phyloP scores from a whole-genome alignment of 2,888 invertebrate species.

The Netelia virgata region DNA sequence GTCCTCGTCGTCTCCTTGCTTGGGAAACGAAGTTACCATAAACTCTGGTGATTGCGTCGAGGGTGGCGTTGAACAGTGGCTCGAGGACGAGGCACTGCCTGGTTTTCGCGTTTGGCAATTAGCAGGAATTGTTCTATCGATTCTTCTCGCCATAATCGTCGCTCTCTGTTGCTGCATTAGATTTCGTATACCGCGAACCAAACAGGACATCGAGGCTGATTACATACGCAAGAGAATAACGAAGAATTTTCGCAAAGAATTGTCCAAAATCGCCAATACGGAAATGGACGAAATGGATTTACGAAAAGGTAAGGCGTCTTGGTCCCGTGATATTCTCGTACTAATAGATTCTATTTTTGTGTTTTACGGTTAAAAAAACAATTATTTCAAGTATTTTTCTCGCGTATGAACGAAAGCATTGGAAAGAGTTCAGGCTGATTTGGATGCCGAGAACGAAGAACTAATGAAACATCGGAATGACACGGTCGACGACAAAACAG shows the following conservation, averaged over 20 bases:
- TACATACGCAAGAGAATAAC: conserved; percentile 94
- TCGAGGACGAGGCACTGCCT: conserved; percentile 89
- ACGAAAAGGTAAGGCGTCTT: conserved; percentile 87
- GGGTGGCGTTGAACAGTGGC: conserved; percentile 87
- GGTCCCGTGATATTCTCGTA: not conserved
- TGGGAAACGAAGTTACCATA: conserved; percentile 73
- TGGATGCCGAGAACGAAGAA: conserved; percentile 86
- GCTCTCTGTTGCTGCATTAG: conserved; percentile 96
- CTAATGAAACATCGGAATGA: conserved; percentile 72
- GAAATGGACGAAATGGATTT: conserved; percentile 94
- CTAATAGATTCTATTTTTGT: conserved; percentile 5
- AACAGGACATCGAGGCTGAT: conserved; percentile 98
- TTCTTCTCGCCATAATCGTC: conserved; percentile 85
- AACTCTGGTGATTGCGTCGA: conserved; percentile 77
- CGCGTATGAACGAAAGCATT: conserved; percentile 86
- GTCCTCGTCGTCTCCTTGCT: conserved; percentile 74
- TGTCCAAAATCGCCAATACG: conserved; percentile 93
- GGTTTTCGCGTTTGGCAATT: conserved; percentile 93
- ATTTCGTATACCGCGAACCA: conserved; percentile 96
- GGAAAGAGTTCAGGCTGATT: conserved; percentile 89
- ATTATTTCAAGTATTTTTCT: conserved; percentile 34
- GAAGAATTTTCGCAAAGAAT: conserved; percentile 92
- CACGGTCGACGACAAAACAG: conserved; percentile 64
- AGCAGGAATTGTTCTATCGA: conserved; percentile 80
- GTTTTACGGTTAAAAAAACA: conserved; percentile 3